Evolutionary conservation across 1,140 invertebrate species (phyloP).

Genomic region (Drosophila seguyi): DNA sequence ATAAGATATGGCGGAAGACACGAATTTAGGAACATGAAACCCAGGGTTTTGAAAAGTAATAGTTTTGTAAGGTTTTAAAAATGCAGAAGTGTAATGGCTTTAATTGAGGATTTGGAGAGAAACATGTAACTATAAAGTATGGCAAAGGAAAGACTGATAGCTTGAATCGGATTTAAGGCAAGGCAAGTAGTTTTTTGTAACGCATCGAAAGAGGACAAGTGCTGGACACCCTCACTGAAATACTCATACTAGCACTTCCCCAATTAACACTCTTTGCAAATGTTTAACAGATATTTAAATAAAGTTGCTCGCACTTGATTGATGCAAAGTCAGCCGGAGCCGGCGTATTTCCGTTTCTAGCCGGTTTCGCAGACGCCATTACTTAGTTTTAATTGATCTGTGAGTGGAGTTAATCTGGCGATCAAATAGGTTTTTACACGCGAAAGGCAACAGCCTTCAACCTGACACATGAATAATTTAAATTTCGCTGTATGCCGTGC

Average conservation of each 20-base stretch:
- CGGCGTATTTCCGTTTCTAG: conserved; percentile 65
- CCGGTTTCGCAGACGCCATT: conserved; percentile 50
- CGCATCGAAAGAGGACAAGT: conserved; percentile 38
- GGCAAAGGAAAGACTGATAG: conserved; percentile 2
- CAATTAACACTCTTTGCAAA: conserved; percentile 25
- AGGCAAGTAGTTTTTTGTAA: background rate
- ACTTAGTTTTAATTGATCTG: conserved; percentile 63
- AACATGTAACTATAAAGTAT: too few species aligned
- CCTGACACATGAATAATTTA: conserved; percentile 78
- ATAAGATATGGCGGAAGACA: conserved; percentile 9
- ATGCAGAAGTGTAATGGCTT: conserved; percentile 38
- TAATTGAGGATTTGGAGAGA: background rate
- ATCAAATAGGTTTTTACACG: conserved; percentile 70
- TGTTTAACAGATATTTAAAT: conserved; percentile 40
- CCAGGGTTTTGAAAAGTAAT: conserved; percentile 21
- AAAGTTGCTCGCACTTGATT: conserved; percentile 46
- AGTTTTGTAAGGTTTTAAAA: conserved; percentile 26
- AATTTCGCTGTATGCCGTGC: conserved; percentile 57
- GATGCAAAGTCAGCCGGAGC: conserved; percentile 25
- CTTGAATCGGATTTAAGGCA: background rate
- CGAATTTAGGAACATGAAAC: conserved; percentile 52
- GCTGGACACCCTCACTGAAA: conserved; percentile 61
- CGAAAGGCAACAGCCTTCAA: conserved; percentile 75
- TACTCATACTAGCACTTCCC: conserved; percentile 7
- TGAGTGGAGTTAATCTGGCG: conserved; percentile 56